Evolutionary conservation across 2,113 vertebrate genomes (phyloP), one percentile per base, ranked within the genome.

Genomic region (Pseudorhombus dupliciocellatus): DNA sequence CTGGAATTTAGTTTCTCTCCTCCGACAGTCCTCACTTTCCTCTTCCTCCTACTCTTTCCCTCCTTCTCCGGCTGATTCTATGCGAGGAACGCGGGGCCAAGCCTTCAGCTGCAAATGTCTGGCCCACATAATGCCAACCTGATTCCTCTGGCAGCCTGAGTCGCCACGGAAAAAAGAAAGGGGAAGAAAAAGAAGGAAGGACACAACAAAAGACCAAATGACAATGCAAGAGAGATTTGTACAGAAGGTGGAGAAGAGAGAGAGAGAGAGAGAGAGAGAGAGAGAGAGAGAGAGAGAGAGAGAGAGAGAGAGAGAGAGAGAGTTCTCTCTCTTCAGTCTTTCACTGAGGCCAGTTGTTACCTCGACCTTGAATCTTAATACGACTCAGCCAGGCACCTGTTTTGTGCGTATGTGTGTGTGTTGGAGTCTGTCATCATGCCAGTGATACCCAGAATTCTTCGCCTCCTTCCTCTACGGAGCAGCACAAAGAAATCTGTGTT

Each of bases 401-500:
- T 86, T 58, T 61, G 74, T 57, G 44, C 26, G 75, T 64, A 14
- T 65, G 66, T 75, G 56, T 73, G 55, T 83, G 71, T 77, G 72
- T 70, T 21, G 63, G 50, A 30, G 58, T 65, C 48, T 87, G 75
- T 84, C 82, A 86, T 71, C 69, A 28, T 79, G 81, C 81, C 87
- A 86, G 40, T 73, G 63, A 75, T 85, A 84, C 84, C 81, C 83
- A 88, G 70, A 84, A 90, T 87, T 82, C 80, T 75, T 79, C 72
- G 76, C 87, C 66, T 71, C 44, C 50, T 66, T 83, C 77, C 69
- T 86, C 85, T 81, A 63, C 9, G 5, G 80, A 84, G 81, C 76
- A 59, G 55, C 83, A 90, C 86, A 89, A 90, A 87, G 80, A 86
- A 87, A 88, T 83, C 79, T 75, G 81, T 81, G 91, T 89, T 91